These are phyloP conservation scores for Adelosebastes latens DNA, from an alignment of 2,797 vertebrate species.

Conservation along the genomic window DNA sequence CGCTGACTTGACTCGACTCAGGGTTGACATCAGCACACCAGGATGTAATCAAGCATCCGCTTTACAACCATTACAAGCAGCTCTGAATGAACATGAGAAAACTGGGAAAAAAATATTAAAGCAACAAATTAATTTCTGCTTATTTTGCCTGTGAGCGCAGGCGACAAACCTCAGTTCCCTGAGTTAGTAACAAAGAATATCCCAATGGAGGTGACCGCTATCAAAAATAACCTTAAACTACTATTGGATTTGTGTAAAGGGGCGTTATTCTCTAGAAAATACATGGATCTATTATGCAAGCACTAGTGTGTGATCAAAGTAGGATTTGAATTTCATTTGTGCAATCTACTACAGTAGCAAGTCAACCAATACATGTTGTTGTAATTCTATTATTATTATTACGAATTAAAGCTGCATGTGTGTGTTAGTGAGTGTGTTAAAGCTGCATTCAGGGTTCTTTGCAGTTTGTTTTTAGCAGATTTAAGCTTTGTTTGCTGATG, in stretches of 20 bases:
- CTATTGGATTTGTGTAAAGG: slow-evolving; percentile 60
- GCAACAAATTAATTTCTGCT: slow-evolving; percentile 65
- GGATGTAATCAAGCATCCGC: slow-evolving; percentile 50
- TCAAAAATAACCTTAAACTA: slow-evolving; percentile 66
- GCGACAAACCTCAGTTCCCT: slow-evolving; percentile 84
- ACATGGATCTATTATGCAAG: slow-evolving; percentile 68
- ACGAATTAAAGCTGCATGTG: slow-evolving; percentile 54
- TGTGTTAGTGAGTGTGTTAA: slow-evolving; percentile 24
- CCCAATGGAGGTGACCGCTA: slow-evolving; percentile 62
- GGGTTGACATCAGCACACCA: slow-evolving; percentile 38
- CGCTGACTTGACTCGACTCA: slow-evolving; percentile 17
- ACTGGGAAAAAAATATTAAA: slow-evolving; percentile 56
- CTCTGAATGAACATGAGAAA: slow-evolving; percentile 39
- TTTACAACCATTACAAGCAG: slow-evolving; percentile 44
- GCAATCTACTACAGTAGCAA: slow-evolving; percentile 68
- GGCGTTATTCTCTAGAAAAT: slow-evolving; percentile 62
- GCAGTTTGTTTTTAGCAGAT: slow-evolving; percentile 33
- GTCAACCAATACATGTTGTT: slow-evolving; percentile 68
- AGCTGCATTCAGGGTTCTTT: slow-evolving; percentile 48
- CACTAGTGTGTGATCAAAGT: slow-evolving; percentile 68
- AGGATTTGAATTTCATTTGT: slow-evolving; percentile 68
- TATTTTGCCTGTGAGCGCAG: slow-evolving; percentile 47
- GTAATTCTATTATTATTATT: slow-evolving; percentile 34
- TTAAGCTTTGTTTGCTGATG: slow-evolving; percentile 41
- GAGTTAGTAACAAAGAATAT: slow-evolving; percentile 85